These are phyloP conservation scores for Phymatocera aterrima DNA, from an alignment of 2,888 invertebrate species.

Conservation along the genomic window DNA sequence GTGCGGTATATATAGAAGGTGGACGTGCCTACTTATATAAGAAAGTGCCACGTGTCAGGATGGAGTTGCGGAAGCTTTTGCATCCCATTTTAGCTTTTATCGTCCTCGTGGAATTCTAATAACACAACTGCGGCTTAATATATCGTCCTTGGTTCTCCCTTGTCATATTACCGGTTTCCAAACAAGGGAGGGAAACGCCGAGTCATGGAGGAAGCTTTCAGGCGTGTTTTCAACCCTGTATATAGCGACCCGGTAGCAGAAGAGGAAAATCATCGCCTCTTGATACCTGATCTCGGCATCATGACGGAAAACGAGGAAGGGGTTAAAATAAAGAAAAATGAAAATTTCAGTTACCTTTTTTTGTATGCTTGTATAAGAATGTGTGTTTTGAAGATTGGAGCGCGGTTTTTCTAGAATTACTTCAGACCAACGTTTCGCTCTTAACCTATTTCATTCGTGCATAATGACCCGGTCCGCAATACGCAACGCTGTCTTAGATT, in stretches of 20 bases:
- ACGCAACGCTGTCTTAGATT: neutral
- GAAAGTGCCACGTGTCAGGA: conserved; percentile 29
- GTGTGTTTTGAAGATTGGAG: too few relatives aligned
- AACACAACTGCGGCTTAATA: conserved; percentile 32
- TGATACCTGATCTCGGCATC: neutral
- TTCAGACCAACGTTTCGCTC: too few relatives aligned
- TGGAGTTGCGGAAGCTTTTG: conserved; percentile 18
- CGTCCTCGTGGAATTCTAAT: conserved; percentile 35
- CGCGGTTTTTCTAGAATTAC: too few relatives aligned
- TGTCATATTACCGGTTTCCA: neutral
- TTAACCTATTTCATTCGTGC: neutral
- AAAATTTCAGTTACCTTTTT: too few relatives aligned
- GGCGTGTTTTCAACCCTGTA: conserved; percentile 28
- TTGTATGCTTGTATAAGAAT: too few relatives aligned
- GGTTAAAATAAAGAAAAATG: too few relatives aligned
- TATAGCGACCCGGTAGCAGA: neutral
- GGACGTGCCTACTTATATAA: neutral
- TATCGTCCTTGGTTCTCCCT: neutral
- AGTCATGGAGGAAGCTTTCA: conserved; percentile 30
- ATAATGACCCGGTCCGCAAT: neutral
- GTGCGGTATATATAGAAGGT: neutral
- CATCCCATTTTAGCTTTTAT: conserved; percentile 29
- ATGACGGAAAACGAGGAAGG: too few relatives aligned
- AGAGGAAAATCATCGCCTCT: neutral
- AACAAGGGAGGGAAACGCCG: conserved; percentile 37